Conservation (phyloP, 2,113 vertebrate genomes). For the Dromaius novaehollandiae region DNA sequence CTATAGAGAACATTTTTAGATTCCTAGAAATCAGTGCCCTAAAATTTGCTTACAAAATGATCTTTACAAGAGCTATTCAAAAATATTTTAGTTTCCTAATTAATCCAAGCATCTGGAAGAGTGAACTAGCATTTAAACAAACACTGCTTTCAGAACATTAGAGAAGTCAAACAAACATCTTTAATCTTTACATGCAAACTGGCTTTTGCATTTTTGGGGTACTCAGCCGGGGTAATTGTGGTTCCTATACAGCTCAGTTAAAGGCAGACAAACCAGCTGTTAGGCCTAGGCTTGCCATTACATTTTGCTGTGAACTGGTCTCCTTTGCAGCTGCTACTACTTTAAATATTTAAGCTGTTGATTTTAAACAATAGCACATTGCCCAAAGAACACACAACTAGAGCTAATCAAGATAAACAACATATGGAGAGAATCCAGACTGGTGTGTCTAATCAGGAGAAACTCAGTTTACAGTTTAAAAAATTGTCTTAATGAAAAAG, state of each 20-base stretch:
- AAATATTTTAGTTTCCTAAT: not conserved
- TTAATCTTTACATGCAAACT: not conserved
- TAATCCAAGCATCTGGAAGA: too few species aligned
- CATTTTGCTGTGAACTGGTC: not conserved
- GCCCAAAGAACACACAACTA: not conserved
- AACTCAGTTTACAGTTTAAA: not conserved
- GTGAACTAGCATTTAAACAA: not conserved
- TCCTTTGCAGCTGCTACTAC: not conserved
- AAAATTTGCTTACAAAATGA: not conserved
- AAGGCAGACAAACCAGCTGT: not conserved
- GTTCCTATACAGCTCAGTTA: not conserved
- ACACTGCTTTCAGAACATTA: not conserved
- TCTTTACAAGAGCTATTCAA: not conserved
- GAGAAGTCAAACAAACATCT: not conserved
- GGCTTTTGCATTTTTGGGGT: fast-evolving
- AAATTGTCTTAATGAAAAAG: not conserved
- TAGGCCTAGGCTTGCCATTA: not conserved
- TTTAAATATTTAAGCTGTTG: not conserved
- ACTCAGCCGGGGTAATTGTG: fast-evolving
- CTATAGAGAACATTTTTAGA: not conserved
- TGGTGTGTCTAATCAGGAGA: not conserved
- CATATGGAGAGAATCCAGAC: not conserved
- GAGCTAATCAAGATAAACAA: not conserved
- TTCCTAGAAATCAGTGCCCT: not conserved
- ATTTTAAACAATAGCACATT: not conserved